A percentile compares a stretch with the other conserved stretches of the same genome.
Conservation (phyloP, 2,113 vertebrate species). For the Ia io region DNA sequence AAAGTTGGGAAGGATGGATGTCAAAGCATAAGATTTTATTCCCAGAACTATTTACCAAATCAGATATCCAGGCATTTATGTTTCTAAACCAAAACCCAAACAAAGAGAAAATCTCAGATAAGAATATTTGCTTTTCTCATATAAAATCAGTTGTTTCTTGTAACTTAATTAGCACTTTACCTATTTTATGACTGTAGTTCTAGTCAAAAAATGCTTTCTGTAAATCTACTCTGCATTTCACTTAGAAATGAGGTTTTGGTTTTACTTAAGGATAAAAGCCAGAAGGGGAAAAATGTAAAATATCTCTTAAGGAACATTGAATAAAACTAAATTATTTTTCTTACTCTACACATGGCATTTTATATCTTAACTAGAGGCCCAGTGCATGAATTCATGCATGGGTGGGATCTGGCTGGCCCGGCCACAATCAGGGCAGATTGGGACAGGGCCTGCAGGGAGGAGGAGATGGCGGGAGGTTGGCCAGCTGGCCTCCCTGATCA, state of each 20-base stretch:
- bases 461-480: no score
- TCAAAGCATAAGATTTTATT: background rate
- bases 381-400: no score
- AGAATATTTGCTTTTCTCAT: background rate
- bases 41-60: background rate
- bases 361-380: background rate
- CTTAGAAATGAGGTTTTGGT: background rate
- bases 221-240: background rate
- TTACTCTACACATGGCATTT: background rate
- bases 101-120: background rate
- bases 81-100: slow-evolving; percentile 8
- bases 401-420: no score
- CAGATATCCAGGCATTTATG: slow-evolving; percentile 28
- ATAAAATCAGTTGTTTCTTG: background rate
- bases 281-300: background rate
- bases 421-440: no score
- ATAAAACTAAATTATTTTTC: background rate
- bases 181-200: background rate
- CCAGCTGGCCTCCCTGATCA: no score
- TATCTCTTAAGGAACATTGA: background rate
- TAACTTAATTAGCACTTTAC: background rate
- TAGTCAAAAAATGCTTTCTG: background rate
- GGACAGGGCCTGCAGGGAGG: no score
- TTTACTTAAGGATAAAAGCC: background rate
- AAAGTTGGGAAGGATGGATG: background rate